These are phyloP conservation scores for Chrysina gloriosa DNA, from an alignment of 2,888 invertebrate species.

Conservation along the genomic window DNA sequence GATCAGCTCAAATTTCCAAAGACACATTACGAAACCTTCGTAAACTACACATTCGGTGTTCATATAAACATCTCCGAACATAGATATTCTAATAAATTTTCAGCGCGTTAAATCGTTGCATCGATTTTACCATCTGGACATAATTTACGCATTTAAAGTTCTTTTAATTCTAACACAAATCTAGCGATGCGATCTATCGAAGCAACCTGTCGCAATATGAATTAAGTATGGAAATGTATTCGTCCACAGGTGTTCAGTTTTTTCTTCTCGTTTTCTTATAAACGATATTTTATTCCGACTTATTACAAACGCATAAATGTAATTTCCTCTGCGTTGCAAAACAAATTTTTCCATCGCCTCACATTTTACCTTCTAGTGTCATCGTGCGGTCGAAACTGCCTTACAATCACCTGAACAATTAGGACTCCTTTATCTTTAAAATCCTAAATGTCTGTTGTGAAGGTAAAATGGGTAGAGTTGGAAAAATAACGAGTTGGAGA, in stretches of 20 bases:
- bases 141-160: not conserved
- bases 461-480: slow-evolving; percentile 38
- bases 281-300: slow-evolving; percentile 11
- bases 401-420: slow-evolving; percentile 22
- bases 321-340: not conserved
- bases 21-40: too few species aligned
- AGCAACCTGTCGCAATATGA: slow-evolving; percentile 17
- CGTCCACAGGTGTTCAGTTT: slow-evolving; percentile 22
- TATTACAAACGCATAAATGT: not conserved
- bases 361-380: not conserved
- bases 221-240: slow-evolving; percentile 25
- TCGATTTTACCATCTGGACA: not conserved
- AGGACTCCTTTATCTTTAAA: slow-evolving; percentile 26
- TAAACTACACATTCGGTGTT: too few species aligned
- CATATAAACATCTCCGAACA: not conserved
- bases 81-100: not conserved
- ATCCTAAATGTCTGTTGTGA: slow-evolving; percentile 33
- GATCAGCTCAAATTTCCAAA: too few species aligned
- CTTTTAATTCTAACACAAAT: not conserved
- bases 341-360: too few species aligned
- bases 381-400: not conserved
- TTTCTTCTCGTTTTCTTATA: too few species aligned
- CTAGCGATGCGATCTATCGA: not conserved
- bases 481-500: slow-evolving; percentile 18
- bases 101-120: not conserved